phyloP scores from a whole-genome alignment of 2,797 vertebrate genomes.

The Siniperca obscura region DNA sequence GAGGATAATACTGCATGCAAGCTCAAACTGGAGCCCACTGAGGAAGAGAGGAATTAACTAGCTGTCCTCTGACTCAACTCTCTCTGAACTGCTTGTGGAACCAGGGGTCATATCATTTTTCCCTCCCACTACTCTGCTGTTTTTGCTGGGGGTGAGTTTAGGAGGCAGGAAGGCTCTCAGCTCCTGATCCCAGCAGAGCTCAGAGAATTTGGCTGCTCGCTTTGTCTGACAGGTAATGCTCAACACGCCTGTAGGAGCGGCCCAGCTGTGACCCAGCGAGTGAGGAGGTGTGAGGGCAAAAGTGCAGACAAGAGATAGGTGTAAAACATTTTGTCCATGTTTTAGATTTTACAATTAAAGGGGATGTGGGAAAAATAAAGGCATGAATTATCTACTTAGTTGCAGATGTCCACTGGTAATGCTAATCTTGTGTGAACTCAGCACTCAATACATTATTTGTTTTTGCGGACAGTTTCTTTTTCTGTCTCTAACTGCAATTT shows the following conservation, averaged over 20 bases:
- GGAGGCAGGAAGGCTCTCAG: conserved; percentile 50
- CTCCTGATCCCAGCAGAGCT: conserved; percentile 55
- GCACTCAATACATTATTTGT: background rate
- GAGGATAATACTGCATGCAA: conserved; percentile 38
- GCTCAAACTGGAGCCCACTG: conserved; percentile 56
- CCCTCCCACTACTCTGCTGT: conserved; percentile 61
- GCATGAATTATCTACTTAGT: background rate
- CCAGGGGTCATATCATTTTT: conserved; percentile 71
- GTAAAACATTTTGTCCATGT: conserved; percentile 21
- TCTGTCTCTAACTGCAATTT: conserved; percentile 21
- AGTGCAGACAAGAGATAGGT: conserved; percentile 51
- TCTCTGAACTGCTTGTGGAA: conserved; percentile 71
- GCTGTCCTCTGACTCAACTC: conserved; percentile 75
- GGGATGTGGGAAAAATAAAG: conserved; percentile 11
- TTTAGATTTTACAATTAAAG: conserved; percentile 13
- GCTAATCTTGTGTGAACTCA: background rate
- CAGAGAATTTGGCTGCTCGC: conserved; percentile 26
- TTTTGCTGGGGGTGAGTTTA: conserved; percentile 59
- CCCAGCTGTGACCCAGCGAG: conserved; percentile 59
- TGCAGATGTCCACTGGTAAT: conserved; percentile 13
- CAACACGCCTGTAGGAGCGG: conserved; percentile 49
- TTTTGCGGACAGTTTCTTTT: conserved; percentile 32
- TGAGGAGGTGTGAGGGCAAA: conserved; percentile 58
- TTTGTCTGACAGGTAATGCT: conserved; percentile 66
- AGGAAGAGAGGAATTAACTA: conserved; percentile 63